A percentile compares a stretch with the other conserved stretches of the same genome.
These are phyloP conservation scores for Nothoprocta perdicaria DNA, from an alignment of 2,113 vertebrate genomes.

Conservation along the genomic window DNA sequence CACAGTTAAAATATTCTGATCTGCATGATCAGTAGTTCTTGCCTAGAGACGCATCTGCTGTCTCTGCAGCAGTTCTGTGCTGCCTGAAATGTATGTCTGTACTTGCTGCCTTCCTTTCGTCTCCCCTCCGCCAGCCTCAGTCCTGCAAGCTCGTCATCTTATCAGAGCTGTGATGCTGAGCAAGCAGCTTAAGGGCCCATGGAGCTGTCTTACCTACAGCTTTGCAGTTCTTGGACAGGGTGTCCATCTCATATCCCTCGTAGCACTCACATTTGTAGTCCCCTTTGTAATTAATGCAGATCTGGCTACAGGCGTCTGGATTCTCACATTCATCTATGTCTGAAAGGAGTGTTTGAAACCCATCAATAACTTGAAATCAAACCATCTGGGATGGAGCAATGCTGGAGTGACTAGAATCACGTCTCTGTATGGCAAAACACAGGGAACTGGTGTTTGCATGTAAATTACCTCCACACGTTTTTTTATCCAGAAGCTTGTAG, in stretches of 20 bases:
- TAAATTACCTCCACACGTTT: conserved; percentile 94
- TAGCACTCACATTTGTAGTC: conserved; percentile 98
- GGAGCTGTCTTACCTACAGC: conserved; percentile 88
- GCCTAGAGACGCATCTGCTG: conserved; percentile 65
- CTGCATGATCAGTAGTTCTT: conserved; percentile 54
- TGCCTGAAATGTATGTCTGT: neutral
- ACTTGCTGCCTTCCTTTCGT: conserved; percentile 40
- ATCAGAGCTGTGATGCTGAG: neutral
- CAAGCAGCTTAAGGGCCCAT: conserved; percentile 22
- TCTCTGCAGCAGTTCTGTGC: conserved; percentile 31
- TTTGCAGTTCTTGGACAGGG: conserved; percentile 94
- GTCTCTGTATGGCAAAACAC: conserved; percentile 49
- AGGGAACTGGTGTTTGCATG: conserved; percentile 60
- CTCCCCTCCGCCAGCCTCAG: neutral
- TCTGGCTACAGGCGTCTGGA: conserved; percentile 95
- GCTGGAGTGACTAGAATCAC: conserved; percentile 61
- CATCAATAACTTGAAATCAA: conserved; percentile 69
- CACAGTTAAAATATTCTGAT: conserved; percentile 69
- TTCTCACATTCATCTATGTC: conserved; percentile 98
- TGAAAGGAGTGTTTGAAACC: conserved; percentile 76
- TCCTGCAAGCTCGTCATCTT: neutral
- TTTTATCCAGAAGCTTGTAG: conserved; percentile 94
- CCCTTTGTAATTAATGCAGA: conserved; percentile 98
- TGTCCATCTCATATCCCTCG: conserved; percentile 97
- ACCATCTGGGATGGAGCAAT: conserved; percentile 62